A percentile compares a stretch with the other conserved stretches of the same genome.
These are phyloP conservation scores for Aplysina aerophoba DNA, from an alignment of 37 sponge, comb jelly and placozoan species.

Conservation along the genomic window DNA sequence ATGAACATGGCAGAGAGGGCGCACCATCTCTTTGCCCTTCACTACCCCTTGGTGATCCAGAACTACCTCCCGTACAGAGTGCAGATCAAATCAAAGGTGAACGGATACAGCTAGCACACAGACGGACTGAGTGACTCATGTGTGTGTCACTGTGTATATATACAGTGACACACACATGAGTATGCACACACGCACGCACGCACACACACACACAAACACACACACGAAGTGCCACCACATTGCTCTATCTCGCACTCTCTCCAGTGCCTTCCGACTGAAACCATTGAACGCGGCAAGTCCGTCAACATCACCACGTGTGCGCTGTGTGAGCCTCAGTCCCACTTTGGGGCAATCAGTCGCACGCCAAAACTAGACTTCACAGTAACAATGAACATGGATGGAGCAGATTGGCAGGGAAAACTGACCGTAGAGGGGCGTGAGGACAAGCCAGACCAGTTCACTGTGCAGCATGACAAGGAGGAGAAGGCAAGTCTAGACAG, in stretches of 20 bases:
- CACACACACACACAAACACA: no score
- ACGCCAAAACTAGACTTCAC: not conserved
- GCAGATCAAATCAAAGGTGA: not conserved
- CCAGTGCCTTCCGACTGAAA: not conserved
- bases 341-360: not conserved
- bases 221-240: no score
- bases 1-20: conserved; percentile 12
- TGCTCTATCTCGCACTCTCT: no score
- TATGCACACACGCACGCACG: no score
- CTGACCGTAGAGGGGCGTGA: not conserved
- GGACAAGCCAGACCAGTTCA: not conserved
- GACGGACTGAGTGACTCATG: no score
- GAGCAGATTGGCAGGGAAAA: not conserved
- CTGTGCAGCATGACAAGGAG: not conserved
- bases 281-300: not conserved
- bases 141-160: no score
- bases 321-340: not conserved
- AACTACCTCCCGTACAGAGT: conserved; percentile 64
- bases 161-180: no score
- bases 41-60: conserved; percentile 57
- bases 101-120: not conserved
- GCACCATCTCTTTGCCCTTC: conserved; percentile 53
- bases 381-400: not conserved
- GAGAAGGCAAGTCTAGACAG: conserved; percentile 1
- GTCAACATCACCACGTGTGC: not conserved